Base-by-base conservation (phyloP, 2,113 vertebrate species). In the Crotalus viridis region DNA sequence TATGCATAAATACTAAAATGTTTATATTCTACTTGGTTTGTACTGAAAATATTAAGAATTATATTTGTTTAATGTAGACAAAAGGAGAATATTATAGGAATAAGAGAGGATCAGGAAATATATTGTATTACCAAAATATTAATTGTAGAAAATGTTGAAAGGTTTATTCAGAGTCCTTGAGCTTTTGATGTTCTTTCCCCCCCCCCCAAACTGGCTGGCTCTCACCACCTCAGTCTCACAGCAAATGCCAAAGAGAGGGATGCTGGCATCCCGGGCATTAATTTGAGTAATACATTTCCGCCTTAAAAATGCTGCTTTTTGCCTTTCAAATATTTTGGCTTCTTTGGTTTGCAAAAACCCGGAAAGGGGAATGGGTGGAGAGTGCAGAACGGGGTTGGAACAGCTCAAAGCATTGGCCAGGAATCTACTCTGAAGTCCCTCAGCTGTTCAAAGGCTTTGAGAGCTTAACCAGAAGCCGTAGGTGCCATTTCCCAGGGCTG, bases 361-460 rank as follows among this genome's bases (percentile, higher is more conserved):
- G 28, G 39, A 33, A 61, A 51, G 91, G 26, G 43, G 91, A 15
- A 43, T 0, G 55, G 81, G 43, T 7, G 21, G 33, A 13, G 85
- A 57, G 81, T 39, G 24, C 9, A 52, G 33, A 54, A 52, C 2
- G 5, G 10, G 46, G 26, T 28, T 9, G 15, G 74, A 95, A 93
- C 93, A 93, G 94, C 91, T 0, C 57, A 95, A 94, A 93, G 94
- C 93, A 48, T 61, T 0, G 89, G 95, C 96, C 95, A 95, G 96
- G 2, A 93, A 95, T 2, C 0, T 0, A 95, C 88, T 92, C 94
- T 95, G 93, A 0, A 91, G 90, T 93, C 95, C 96, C 96, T 0
- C 91, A 88, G 90, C 94, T 93, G 95, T 96, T 96, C 95, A 96
- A 97, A 96, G 95, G 88, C 88, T 3, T 15, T 46, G 9, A 90